Base-by-base conservation (phyloP, 2,888 invertebrate species). In the Ophioninae sp. region DNA sequence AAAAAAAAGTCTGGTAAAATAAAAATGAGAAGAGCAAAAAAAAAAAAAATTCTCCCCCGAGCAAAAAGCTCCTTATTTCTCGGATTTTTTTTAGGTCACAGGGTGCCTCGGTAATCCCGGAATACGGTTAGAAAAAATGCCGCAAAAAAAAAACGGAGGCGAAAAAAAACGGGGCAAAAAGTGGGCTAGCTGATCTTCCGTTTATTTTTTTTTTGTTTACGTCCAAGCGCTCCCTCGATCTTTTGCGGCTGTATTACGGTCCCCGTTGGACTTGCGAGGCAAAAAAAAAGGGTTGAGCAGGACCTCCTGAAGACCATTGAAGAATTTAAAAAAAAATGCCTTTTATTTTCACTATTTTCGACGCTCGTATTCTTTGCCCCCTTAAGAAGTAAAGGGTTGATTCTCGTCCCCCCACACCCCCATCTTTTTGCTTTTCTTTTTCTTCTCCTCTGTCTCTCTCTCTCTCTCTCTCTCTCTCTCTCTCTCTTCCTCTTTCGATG, bases 111-210 rank as follows among this genome's bases (percentile, higher is more conserved):
- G 70, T 64, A 64, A 41, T n/a, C 39, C 10, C 41, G 20, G 6
- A 3, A 2, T 74, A 85, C 78, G 83, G 84, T 84, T 77, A 37
- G 68, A 79, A 79, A 81, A 81, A 77, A 74, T 62, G 68, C 61
- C 20, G 13, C 10, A 61, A 65, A 76, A 72, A 77, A 80, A 67
- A 77, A 65, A 75, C 30, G 17, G 68, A 41, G 61, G 82, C 23
- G 50, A 50, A n/a, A 83, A 86, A 87, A 87, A 88, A 76, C 80
- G 85, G 83, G 82, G 87, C 61, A 89, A 89, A 89, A 89, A 90
- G 86, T 70, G 41, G 87, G 10, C 37, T 57, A 59, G 74, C 56
- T 73, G 50, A 73, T 23, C 6, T 30, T 30, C 30, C 30, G 30
- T 30, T 30, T 30, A 2, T 30, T 13, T 57, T 65, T 67, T 73